Evolutionary conservation across 2,113 vertebrate species (phyloP), one percentile per base, ranked within the genome.

Genomic region (Merops nubicus): DNA sequence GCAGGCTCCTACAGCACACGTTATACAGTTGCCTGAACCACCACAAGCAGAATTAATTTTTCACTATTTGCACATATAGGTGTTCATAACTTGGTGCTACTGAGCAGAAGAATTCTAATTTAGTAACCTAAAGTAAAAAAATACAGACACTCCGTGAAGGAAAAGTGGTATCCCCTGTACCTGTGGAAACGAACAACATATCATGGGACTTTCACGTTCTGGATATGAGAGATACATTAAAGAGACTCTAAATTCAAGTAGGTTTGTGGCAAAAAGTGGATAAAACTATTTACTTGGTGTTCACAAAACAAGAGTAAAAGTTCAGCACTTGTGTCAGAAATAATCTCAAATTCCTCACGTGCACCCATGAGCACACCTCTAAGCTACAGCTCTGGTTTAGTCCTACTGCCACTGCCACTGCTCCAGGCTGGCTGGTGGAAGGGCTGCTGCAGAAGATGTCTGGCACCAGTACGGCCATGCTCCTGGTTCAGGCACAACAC

Each of bases 381-480:
- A 5, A 51, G 45, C 53, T 31, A 7, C 53, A 28, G 6, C 70
- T 42, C 92, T 63, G 33, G 3, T 15, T 38, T 13, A 15, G 8
- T 12, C 21, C 36, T 29, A 7, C 29, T 69, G 22, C 23, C 18
- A 4, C 2, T 4, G 19, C 67, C 2, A 5, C 72, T 21, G 48
- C 68, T 53, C 23, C 68, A 45, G 31, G n/a, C 75, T 68, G 4
- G 4, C 62, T 25, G 59, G 29, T 11, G 65, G 34, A 36, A 51
- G 1, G 22, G 59, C 54, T 76, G 67, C 68, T 81, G 73, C 64
- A 57, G 63, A 74, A 69, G 18, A 60, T 12, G 29, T 54, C 70
- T 83, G 75, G 62, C 67, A 68, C 75, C 51, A 53, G 5, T 38
- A 36, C 0, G 0, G 38, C 3, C 0, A 0, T 4, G 3, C 28